Percentiles rank a stretch among this genome's conserved stretches.
Evolutionary conservation across 2,113 vertebrate genomes (phyloP).

Genomic region (Hyperopisus bebe): DNA sequence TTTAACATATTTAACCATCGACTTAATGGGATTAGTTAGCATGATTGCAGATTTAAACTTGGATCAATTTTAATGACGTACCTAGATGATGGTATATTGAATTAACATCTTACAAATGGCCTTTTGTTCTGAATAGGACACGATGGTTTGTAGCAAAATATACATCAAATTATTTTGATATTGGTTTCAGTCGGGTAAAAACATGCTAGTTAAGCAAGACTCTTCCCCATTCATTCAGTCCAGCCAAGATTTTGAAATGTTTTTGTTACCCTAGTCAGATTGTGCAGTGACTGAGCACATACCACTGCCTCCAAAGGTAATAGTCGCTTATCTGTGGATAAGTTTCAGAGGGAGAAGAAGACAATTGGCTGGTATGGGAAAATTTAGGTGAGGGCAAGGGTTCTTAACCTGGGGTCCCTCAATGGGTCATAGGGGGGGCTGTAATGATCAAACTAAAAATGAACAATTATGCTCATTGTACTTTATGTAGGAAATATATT

Average conservation of each 20-base stretch:
- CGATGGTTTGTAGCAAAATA: not conserved
- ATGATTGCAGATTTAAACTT: not conserved
- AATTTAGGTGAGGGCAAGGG: no score
- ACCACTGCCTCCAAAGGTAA: slow-evolving; percentile 26
- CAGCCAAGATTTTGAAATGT: slow-evolving; percentile 22
- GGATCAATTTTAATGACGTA: not conserved
- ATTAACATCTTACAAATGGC: not conserved
- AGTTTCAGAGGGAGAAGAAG: slow-evolving; percentile 29
- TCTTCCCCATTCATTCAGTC: not conserved
- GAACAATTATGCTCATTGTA: no score
- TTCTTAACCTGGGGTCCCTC: no score
- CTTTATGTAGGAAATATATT: no score
- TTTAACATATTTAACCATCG: not conserved
- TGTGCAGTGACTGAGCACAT: slow-evolving; percentile 43
- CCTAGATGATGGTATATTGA: not conserved
- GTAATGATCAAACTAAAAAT: no score
- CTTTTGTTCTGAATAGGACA: not conserved
- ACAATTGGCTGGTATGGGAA: not conserved
- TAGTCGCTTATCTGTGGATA: slow-evolving; percentile 47
- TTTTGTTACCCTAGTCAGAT: slow-evolving; percentile 43
- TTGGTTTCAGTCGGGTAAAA: not conserved
- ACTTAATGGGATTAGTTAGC: not conserved
- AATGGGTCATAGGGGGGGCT: no score
- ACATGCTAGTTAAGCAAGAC: not conserved
- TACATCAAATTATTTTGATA: not conserved